Conservation (phyloP, 2,888 invertebrate species). For the Lasioglossum zephyrum region DNA sequence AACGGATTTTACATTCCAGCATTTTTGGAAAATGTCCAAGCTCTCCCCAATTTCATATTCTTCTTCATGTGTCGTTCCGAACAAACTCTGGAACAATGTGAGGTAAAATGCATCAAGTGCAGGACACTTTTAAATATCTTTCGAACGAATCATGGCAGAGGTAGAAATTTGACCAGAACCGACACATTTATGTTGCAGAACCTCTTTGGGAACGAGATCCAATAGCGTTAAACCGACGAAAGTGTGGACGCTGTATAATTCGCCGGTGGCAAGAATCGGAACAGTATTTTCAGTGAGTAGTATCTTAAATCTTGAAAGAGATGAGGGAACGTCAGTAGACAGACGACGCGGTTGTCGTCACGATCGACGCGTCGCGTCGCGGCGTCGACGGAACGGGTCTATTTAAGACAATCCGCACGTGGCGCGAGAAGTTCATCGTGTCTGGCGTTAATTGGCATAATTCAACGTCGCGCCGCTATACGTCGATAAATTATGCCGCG, state of each 20-base stretch:
- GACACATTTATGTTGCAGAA: too few relatives aligned
- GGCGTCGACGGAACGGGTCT: conserved; percentile 8
- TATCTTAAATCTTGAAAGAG: background rate
- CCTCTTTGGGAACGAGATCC: too few relatives aligned
- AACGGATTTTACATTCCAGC: too few relatives aligned
- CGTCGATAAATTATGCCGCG: conserved; percentile 59
- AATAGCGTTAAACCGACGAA: background rate
- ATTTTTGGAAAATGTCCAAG: too few relatives aligned
- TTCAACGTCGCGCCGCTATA: conserved; percentile 38
- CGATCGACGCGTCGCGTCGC: background rate
- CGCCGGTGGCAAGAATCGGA: background rate
- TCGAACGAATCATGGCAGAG: too few relatives aligned
- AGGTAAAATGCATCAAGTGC: too few relatives aligned
- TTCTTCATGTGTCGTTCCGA: too few relatives aligned
- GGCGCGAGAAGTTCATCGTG: conserved; percentile 61
- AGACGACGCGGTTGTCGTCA: background rate
- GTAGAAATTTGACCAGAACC: too few relatives aligned
- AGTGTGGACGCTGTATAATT: background rate
- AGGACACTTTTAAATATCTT: too few relatives aligned
- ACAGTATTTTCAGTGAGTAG: background rate
- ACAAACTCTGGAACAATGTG: too few relatives aligned
- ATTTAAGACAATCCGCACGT: conserved; percentile 47
- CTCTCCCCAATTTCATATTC: too few relatives aligned
- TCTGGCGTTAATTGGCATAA: conserved; percentile 68
- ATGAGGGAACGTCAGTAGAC: background rate